Base-by-base conservation (phyloP, 1,140 invertebrate genomes). In the Pogonomyrmex californicus region DNA sequence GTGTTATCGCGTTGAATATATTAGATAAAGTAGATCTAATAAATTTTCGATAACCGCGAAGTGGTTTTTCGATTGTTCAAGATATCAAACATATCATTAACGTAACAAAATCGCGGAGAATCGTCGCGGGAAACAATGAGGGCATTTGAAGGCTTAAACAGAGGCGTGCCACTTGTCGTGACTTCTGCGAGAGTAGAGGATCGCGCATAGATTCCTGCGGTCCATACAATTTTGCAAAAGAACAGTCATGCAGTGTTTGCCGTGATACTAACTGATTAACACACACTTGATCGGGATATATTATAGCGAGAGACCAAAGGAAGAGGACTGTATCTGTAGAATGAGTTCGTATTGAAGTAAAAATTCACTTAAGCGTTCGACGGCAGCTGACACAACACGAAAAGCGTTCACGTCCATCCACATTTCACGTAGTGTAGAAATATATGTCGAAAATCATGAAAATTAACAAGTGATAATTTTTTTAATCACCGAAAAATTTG, bases 231-330 rank as follows among this genome's bases (percentile, higher is more conserved):
- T 78, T n/a, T 75, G 54, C 44, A 63, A 76, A 86, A 54, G 79
- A 87, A 82, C 89, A 86, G 81, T 60, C 85, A 63, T 79, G 56
- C 87, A 91, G 87, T 91, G 81, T 89, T 86, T 73, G 77, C 33
- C 81, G 87, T 56, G 87, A 73, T 58, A 87, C 38, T 85, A 63
- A n/a, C 30, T 76, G 77, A 89, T 78, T 81, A 85, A 82, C 68
- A 56, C 47, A 73, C 41, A 44, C 36, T 41, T 17, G 62, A 65
- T 65, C 36, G 2, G 36, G 17, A 65, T 65, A 65, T 65, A 65
- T 41, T 17, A 41, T 33, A 41, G 0, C 36, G 23, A 56, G n/a
- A 81, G 33, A 33, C 17, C 23, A 6, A 12, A n/a, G 38, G 44
- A 7, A 17, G 41, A 82, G 38, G 30, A 78, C 4, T 14, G 23